Evolutionary conservation across 2,113 vertebrate species (phyloP).

Genomic region (Phasianus colchicus): DNA sequence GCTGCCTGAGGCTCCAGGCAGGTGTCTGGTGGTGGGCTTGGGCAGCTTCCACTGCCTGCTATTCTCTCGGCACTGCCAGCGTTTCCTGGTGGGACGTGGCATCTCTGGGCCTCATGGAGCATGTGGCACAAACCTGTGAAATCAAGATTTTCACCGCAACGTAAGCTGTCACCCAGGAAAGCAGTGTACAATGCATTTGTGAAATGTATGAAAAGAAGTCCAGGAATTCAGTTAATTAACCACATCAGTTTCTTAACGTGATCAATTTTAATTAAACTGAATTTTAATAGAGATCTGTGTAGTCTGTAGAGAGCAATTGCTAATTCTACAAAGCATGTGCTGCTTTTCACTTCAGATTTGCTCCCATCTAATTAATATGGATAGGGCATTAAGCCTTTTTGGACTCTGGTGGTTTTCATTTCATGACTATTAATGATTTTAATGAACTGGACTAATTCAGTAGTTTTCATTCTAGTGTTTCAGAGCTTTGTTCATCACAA

Average conservation of each 20-base stretch:
- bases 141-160: conserved; percentile 73
- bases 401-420: conserved; percentile 98
- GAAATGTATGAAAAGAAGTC: conserved; percentile 88
- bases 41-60: not conserved
- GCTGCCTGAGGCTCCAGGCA: not conserved
- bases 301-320: conserved; percentile 90
- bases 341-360: conserved; percentile 96
- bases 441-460: conserved; percentile 99
- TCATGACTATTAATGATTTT: conserved; percentile 99
- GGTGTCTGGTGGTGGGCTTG: not conserved
- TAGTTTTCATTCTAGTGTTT: conserved; percentile 94
- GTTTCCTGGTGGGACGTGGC: not conserved
- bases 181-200: conserved; percentile 86
- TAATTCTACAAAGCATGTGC: conserved; percentile 90
- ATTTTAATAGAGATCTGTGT: conserved; percentile 96
- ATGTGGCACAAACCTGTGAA: conserved; percentile 78
- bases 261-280: conserved; percentile 99
- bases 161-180: conserved; percentile 79
- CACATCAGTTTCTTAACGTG: conserved; percentile 99
- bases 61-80: not conserved
- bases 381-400: conserved; percentile 98
- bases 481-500: conserved; percentile 91
- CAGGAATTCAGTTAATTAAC: conserved; percentile 98
- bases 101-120: conserved; percentile 56
- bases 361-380: conserved; percentile 99